A percentile compares a stretch with the other conserved stretches of the same genome.
Evolutionary conservation across 2,113 vertebrate genomes (phyloP).

Genomic region (Corynorhinus townsendii): DNA sequence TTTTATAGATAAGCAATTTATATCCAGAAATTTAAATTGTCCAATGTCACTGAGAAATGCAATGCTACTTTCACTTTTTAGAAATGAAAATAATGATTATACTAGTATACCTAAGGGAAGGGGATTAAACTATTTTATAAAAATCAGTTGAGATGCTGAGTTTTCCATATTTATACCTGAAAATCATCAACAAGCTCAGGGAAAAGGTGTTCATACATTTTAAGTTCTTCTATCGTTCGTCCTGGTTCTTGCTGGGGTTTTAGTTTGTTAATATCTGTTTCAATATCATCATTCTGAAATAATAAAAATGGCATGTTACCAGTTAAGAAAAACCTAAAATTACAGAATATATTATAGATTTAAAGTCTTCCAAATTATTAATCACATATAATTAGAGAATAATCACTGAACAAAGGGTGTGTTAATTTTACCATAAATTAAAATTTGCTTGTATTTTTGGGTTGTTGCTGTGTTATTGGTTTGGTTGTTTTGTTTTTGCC

Average conservation of each 20-base stretch:
- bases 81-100: background rate
- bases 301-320: slow-evolving; percentile 46
- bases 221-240: slow-evolving; percentile 90
- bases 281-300: slow-evolving; percentile 96
- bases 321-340: slow-evolving; percentile 26
- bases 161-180: slow-evolving; percentile 83
- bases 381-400: background rate
- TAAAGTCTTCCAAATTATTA: slow-evolving; percentile 25
- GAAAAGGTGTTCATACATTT: slow-evolving; percentile 93
- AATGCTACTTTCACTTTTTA: background rate
- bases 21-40: background rate
- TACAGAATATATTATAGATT: background rate
- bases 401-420: background rate
- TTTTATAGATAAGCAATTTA: background rate
- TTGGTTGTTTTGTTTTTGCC: background rate
- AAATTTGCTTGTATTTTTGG: background rate
- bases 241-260: slow-evolving; percentile 84
- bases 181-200: slow-evolving; percentile 94
- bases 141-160: slow-evolving; percentile 11
- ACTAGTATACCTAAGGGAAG: background rate
- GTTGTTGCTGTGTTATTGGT: background rate
- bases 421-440: background rate
- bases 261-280: slow-evolving; percentile 96
- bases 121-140: slow-evolving; percentile 22
- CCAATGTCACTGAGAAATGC: background rate